Evolutionary conservation across 2,113 vertebrate genomes (phyloP), one percentile per base, ranked within the genome.

Genomic region (Pseudopodoces humilis): DNA sequence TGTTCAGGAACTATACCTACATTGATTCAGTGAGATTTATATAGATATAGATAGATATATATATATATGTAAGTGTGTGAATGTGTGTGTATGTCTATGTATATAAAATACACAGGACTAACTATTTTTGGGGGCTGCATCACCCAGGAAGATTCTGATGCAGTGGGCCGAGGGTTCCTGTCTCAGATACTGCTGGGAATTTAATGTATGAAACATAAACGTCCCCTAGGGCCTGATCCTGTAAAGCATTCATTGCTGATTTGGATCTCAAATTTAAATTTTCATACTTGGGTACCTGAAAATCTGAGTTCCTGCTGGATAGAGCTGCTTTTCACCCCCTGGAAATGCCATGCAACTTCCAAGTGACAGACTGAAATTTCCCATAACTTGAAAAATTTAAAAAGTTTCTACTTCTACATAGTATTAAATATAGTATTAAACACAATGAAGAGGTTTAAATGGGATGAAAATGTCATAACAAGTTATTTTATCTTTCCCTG

Each of bases 21-120:
- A 96, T 96, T 77, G 83, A 91, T 94, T 86, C 92, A 92, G 69
- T 64, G 75, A 91, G 91, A 88, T 92, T 95, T 96, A 82, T 88
- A 86, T 94, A 64, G 79, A 16, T 63, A 90, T 95, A 64, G 87
- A 28, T 83, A 69, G 14, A 92, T 35, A 69, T 83, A 80, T 83
- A 80, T 93, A 83, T 93, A 69, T 87, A 49, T 88, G 64, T 67
- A 43, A 81, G 56, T 41, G 71, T 85, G 74, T 76, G 84, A 87
- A 93, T 64, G 81, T 94, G 94, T 93, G 90, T 95, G 77, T 81
- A 46, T 90, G 71, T 95, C 67, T 86, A 68, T 76, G 50, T 78
- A 71, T 86, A 92, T 86, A 86, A 91, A 91, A 92, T 91, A 91
- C 83, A 87, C 50, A 82, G 37, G 55, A 88, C 71, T 60, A 89